Evolutionary conservation across 2,888 invertebrate species (phyloP), one percentile per base, ranked within the genome.

Genomic region (Diogma glabrata): DNA sequence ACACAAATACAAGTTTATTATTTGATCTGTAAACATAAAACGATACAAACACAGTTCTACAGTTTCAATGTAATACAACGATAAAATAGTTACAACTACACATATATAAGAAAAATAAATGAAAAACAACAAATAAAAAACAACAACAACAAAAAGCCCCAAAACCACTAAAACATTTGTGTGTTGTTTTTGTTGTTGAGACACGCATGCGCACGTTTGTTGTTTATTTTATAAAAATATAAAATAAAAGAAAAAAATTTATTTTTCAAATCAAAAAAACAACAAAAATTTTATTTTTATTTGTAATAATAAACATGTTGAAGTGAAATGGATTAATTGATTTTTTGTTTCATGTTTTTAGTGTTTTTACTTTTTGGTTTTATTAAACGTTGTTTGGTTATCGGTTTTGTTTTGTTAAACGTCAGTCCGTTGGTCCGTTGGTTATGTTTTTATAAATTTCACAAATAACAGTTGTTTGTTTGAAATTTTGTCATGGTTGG

Each of bases 81-180:
- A 43, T 43, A 43, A 43, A 43, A 22, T 22, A 43, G 23, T 43
- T 22, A 43, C 43, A 22, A 22, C 43, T 43, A 43, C 23, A 43
- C 43, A 43, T 43, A 22, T 23, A 43, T 22, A 43, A 43, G 19
- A 40, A 40, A 20, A 40, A 40, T 20, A 28, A 40, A 40, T 20
- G 9, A 40, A 38, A 17, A 40, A 40, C n/a, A 43, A 43, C 23
- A 43, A 43, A 14, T 22, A 22, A 3, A 43, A n/a, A 4, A 43
- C 5, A 43, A 43, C 22, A 43, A 43, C 43, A 43, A 43, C 22
- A 43, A 43, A 43, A 43, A 43, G 23, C 43, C 22, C 43, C 20
- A 43, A 22, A 43, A 43, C 43, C 43, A 43, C 43, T 43, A 43
- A 43, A 43, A 43, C 43, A 43, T 43, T 23, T 43, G 43, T 43